These are phyloP conservation scores for Rhinolophus sinicus DNA, from an alignment of 2,113 vertebrate genomes.

Conservation along the genomic window DNA sequence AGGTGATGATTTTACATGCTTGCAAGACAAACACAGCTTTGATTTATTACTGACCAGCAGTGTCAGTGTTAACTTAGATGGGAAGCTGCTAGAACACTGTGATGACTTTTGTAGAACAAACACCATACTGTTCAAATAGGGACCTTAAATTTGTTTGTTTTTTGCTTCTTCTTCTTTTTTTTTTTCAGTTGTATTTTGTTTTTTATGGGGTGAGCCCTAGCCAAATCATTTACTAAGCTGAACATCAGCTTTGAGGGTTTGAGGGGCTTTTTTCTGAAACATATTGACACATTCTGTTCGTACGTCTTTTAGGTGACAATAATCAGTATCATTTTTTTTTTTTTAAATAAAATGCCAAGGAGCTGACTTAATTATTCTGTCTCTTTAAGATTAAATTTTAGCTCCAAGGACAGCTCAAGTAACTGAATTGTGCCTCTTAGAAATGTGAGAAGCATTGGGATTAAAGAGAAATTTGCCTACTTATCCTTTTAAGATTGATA, in stretches of 20 bases:
- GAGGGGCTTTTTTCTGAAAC: not conserved
- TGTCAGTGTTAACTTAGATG: not conserved
- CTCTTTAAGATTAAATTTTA: slow-evolving; percentile 5
- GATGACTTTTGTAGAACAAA: not conserved
- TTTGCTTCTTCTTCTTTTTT: not conserved
- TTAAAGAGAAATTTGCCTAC: not conserved
- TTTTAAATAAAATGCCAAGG: not conserved
- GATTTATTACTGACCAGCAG: not conserved
- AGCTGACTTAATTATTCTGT: not conserved
- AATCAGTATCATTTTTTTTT: not conserved
- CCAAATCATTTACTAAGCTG: not conserved
- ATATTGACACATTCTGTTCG: not conserved
- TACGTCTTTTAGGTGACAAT: not conserved
- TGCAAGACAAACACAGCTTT: not conserved
- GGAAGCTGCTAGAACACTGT: not conserved
- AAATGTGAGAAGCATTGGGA: not conserved
- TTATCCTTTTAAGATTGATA: not conserved
- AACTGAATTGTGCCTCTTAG: not conserved
- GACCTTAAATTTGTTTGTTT: not conserved
- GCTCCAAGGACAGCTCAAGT: not conserved
- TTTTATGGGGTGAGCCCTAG: not conserved
- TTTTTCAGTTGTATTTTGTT: not conserved
- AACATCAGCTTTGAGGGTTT: not conserved
- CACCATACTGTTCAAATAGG: not conserved
- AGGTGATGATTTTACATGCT: not conserved